Conservation (phyloP, 1,140 invertebrate species). For the Cherax quadricarinatus region DNA sequence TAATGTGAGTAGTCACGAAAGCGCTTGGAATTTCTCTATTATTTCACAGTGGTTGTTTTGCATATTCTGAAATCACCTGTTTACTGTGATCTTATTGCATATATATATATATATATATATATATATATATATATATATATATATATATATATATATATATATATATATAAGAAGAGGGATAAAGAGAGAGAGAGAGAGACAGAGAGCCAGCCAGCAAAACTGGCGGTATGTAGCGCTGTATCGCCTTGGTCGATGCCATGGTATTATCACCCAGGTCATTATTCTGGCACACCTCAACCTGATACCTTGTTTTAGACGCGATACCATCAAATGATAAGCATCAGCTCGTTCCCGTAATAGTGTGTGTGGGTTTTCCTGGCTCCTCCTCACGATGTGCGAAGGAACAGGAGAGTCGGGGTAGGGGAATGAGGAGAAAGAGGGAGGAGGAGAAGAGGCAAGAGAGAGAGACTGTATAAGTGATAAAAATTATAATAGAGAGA, state of each 20-base stretch:
- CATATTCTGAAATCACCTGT: too few species aligned
- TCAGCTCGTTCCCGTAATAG: not conserved
- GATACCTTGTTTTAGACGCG: constrained; percentile 32
- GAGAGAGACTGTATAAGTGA: not conserved
- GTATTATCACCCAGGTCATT: constrained; percentile 45
- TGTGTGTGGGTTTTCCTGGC: not conserved
- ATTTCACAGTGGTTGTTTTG: too few species aligned
- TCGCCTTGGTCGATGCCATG: constrained; percentile 23
- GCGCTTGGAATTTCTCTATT: too few species aligned
- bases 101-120: too few species aligned
- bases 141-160: not conserved
- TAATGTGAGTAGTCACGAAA: too few species aligned
- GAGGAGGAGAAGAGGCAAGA: too few species aligned
- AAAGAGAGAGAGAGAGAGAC: too few species aligned
- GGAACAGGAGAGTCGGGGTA: too few species aligned
- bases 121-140: too few species aligned
- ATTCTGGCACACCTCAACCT: constrained; percentile 22
- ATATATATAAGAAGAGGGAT: not conserved
- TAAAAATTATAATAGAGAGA: too few species aligned
- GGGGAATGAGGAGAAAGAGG: not conserved
- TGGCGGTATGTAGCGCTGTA: not conserved
- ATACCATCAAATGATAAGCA: constrained; percentile 45
- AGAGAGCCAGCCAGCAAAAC: not conserved
- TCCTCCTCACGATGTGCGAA: too few species aligned
- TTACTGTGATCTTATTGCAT: too few species aligned